These are phyloP conservation scores for Genyomyrus donnyi DNA, from an alignment of 2,113 vertebrate genomes.

Conservation along the genomic window DNA sequence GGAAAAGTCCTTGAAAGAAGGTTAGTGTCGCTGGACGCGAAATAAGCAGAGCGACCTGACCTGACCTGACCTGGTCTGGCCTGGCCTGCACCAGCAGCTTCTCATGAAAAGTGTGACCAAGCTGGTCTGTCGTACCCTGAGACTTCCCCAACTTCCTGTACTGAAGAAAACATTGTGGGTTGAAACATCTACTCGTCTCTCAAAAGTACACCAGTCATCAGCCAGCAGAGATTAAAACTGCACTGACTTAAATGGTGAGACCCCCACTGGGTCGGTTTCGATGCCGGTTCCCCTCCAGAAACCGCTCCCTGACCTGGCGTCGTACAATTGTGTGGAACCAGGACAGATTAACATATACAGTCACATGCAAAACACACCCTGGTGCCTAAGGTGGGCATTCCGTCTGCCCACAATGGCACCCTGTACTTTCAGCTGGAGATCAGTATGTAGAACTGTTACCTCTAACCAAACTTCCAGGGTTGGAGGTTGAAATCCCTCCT, in stretches of 20 bases:
- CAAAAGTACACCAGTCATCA: neutral
- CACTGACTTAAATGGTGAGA: neutral
- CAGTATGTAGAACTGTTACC: neutral
- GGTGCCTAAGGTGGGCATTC: neutral
- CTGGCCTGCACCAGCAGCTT: neutral
- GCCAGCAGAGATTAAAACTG: neutral
- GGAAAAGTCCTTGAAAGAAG: neutral
- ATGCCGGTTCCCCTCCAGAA: neutral
- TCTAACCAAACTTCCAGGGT: neutral
- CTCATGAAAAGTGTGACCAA: neutral
- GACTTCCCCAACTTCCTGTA: neutral
- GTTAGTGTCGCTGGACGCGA: neutral
- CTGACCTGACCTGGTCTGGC: neutral
- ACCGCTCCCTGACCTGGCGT: neutral
- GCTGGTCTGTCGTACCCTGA: neutral
- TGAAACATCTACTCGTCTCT: neutral
- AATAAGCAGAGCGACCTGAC: neutral
- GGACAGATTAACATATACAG: neutral
- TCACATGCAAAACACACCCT: neutral
- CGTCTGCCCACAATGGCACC: neutral
- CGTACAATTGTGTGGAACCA: neutral
- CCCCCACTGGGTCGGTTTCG: neutral
- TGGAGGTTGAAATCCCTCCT: neutral
- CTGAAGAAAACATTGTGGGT: neutral
- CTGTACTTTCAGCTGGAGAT: neutral